Base-by-base conservation (phyloP, 2,797 vertebrate species). In the Sebastes alutus region DNA sequence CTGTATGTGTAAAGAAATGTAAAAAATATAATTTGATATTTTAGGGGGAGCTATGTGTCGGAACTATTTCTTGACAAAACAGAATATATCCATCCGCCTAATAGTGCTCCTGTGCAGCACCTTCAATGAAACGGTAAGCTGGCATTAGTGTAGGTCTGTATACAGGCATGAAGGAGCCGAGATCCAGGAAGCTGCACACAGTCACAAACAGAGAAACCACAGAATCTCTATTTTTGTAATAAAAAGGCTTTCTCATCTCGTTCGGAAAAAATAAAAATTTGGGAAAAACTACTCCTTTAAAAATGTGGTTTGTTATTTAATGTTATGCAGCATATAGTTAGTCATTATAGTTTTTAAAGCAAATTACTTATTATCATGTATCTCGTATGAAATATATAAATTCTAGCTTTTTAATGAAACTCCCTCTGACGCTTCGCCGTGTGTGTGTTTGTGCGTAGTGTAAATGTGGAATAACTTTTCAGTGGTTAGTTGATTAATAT, bases 121-220 rank as follows among this genome's bases (percentile, higher is more conserved):
- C 5, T 22, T 55, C 52, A 55, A n/a, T 1, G 1, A 22, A 55
- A 55, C 52, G 5, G 10, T 55, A 12, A 22, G 10, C 5, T 0
- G 5, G n/a, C n/a, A 12, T 55, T 55, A 55, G 5, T 22, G 10
- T 55, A 1, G n/a, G n/a, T 55, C 52, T 23, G 0, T 22, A 0
- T 54, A 54, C n/a, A 22, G 5, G 52, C n/a, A 54, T 5, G 16
- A 46, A 7, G 3, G 7, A 46, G 42, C 42, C 27, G 1, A 27
- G 56, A 27, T 59, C 4, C 56, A 9, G 13, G 23, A 58, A 16
- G 56, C 23, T 58, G 12, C 13, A 58, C 55, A 58, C 1, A 27
- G 55, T 29, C 55, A 16, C 6, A 46, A 0, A 14, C 42, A 46
- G 6, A 46, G 42, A 7, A 46, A 46, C 42, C 42, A 46, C 42